Base-by-base conservation (phyloP, 2,888 invertebrate genomes). In the Ethmia dodecea region DNA sequence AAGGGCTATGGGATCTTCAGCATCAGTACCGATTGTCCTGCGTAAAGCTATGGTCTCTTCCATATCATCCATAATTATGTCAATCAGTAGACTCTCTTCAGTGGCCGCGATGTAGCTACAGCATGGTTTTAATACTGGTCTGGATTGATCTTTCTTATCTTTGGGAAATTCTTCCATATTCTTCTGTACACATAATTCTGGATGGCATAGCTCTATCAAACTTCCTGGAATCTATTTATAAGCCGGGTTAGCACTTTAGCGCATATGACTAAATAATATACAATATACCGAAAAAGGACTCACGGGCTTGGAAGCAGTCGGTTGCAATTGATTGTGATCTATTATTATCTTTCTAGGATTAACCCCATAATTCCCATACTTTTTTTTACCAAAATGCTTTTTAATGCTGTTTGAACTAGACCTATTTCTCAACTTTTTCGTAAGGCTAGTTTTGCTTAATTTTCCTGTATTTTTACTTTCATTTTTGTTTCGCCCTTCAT, bases 151-250 rank as follows among this genome's bases (percentile, higher is more conserved):
- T 6, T 37, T 22, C 35, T 28, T 35, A 31, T 13, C 10, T 37
- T 26, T 13, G 13, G 18, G 26, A 24, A 32, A 26, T 38, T 34
- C 5, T 33, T 45, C 42, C 2, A 28, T 20, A 28, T 35, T 39
- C 15, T 39, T 40, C 43, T 52, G 37, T 15, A 27, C 27, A 26
- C 28, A 56, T 33, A 51, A 35, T 40, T 60, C 60, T 40, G 61
- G 55, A 11, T 66, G 45, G 44, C 71, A 70, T 8, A 79, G 43
- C 37, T 69, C 58, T 27, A 71, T 65, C 15, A 76, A 49, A 47
- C 60, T 75, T 44, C 51, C 56, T 14, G 78, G 73, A 52, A 81
- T 78, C 81, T 83, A 42, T 38, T 65, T 63, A 34, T 38, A 14
- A 9, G 10, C 1, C 9, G 8, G 8, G n/a, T 28, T 4, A 29